phyloP scores from a whole-genome alignment of 1,140 invertebrate genomes.

The Anastrepha ludens region DNA sequence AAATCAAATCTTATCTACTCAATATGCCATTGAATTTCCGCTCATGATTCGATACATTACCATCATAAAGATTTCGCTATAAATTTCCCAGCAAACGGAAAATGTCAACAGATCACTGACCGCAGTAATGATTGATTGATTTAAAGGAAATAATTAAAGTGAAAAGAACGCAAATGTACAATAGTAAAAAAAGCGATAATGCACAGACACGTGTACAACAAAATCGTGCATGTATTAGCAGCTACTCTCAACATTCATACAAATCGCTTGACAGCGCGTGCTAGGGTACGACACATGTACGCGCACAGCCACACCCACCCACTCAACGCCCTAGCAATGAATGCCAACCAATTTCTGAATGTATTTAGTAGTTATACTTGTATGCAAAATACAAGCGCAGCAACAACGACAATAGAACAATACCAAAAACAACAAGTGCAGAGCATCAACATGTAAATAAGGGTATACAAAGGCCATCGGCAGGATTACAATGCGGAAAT shows the following conservation, averaged over 20 bases:
- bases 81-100: slow-evolving; percentile 7
- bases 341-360: slow-evolving; percentile 15
- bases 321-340: slow-evolving; percentile 17
- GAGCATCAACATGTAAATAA: slow-evolving; percentile 22
- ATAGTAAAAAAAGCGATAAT: neutral
- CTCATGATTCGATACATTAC: neutral
- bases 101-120: slow-evolving; percentile 41
- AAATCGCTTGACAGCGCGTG: slow-evolving; percentile 41
- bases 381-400: neutral
- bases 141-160: slow-evolving; percentile 45
- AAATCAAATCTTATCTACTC: neutral
- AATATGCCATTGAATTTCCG: neutral
- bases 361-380: neutral
- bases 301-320: slow-evolving; percentile 1
- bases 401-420: slow-evolving; percentile 53
- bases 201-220: neutral
- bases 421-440: slow-evolving; percentile 55
- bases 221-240: neutral
- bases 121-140: slow-evolving; percentile 27
- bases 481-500: slow-evolving; percentile 52
- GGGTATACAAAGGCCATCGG: slow-evolving; percentile 45
- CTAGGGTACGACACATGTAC: neutral
- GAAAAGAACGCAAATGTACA: neutral
- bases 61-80: neutral
- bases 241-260: neutral